A percentile compares a stretch with the other conserved stretches of the same genome.
Evolutionary conservation across 2,113 vertebrate genomes (phyloP).

Genomic region (Dinomys branickii): DNA sequence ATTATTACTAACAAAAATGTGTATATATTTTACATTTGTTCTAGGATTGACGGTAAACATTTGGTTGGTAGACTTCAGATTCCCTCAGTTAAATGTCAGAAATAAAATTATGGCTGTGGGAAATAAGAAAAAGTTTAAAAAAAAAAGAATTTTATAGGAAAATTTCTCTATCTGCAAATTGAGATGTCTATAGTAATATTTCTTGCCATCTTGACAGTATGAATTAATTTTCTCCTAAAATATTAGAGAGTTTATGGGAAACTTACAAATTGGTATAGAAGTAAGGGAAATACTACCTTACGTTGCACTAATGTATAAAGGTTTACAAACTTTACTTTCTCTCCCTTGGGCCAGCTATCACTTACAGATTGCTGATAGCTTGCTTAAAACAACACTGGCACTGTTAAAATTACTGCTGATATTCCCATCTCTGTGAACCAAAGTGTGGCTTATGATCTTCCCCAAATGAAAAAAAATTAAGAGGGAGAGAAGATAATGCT

Average conservation of each 20-base stretch:
- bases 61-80: conserved; percentile 57
- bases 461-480: conserved; percentile 39
- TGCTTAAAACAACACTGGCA: conserved; percentile 14
- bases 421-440: neutral
- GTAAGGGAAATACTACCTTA: neutral
- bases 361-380: neutral
- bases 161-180: neutral
- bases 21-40: neutral
- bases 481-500: conserved; percentile 28
- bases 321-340: conserved; percentile 49
- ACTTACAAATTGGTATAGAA: conserved; percentile 48
- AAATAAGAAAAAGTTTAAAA: neutral
- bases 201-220: neutral
- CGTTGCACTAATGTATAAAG: conserved; percentile 54
- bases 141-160: conserved; percentile 34
- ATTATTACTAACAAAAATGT: conserved; percentile 37
- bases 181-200: neutral
- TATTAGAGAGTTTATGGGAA: neutral
- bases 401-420: conserved; percentile 40
- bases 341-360: neutral
- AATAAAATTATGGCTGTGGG: conserved; percentile 48
- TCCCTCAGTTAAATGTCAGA: conserved; percentile 60
- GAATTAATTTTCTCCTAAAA: conserved; percentile 33
- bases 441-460: conserved; percentile 64
- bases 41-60: conserved; percentile 74